These are phyloP conservation scores for Callionymus lyra DNA, from an alignment of 2,113 vertebrate genomes.

Conservation along the genomic window DNA sequence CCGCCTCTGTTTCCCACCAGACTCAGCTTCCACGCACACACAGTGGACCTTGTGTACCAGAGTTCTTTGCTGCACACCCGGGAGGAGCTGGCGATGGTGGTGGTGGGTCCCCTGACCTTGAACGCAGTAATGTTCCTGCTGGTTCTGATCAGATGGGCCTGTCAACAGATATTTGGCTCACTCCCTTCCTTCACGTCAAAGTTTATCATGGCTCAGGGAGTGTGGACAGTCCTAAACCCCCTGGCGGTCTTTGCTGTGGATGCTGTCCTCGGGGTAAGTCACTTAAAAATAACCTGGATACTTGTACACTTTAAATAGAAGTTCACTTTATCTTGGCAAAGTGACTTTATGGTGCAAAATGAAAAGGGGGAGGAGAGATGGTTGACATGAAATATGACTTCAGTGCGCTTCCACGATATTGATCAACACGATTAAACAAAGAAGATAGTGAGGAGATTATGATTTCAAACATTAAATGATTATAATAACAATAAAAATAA, in stretches of 20 bases:
- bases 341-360: slow-evolving; percentile 65
- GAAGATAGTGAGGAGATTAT: too few relatives aligned
- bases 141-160: slow-evolving; percentile 91
- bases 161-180: slow-evolving; percentile 87
- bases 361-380: slow-evolving; percentile 20
- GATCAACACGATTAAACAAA: too few relatives aligned
- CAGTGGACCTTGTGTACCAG: slow-evolving; percentile 83
- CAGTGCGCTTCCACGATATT: too few relatives aligned
- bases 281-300: slow-evolving; percentile 84
- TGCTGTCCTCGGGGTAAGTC: slow-evolving; percentile 94
- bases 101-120: slow-evolving; percentile 83
- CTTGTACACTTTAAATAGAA: slow-evolving; percentile 76
- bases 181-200: slow-evolving; percentile 91
- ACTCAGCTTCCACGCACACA: slow-evolving; percentile 76
- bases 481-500: too few relatives aligned
- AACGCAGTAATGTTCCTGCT: slow-evolving; percentile 72
- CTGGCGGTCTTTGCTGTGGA: slow-evolving; percentile 90
- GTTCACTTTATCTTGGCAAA: slow-evolving; percentile 76
- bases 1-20: slow-evolving; percentile 51
- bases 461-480: too few relatives aligned
- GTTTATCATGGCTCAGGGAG: slow-evolving; percentile 86
- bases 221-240: slow-evolving; percentile 93
- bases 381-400: too few relatives aligned
- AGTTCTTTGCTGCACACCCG: slow-evolving; percentile 72
- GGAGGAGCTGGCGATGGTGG: slow-evolving; percentile 82